Evolutionary conservation across 64 coral and sea anemone genomes (phyloP).

Genomic region (Platygyra sinensis): DNA sequence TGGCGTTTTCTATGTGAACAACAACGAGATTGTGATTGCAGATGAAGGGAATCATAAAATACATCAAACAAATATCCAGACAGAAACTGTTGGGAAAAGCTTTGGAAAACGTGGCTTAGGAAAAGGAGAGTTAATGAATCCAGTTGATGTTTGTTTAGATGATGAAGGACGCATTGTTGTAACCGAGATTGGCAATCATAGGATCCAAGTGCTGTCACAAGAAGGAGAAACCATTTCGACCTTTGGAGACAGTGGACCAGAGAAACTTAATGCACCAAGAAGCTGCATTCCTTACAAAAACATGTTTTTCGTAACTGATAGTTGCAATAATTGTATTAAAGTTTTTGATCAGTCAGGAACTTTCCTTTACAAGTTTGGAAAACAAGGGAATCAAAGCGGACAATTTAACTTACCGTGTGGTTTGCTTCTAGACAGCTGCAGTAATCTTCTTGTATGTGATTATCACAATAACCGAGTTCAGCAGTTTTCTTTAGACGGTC

Average conservation of each 20-base stretch:
- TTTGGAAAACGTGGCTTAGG: conserved; percentile 16
- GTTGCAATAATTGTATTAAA: conserved; percentile 18
- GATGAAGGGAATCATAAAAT: conserved; percentile 43
- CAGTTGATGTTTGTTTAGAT: conserved; percentile 40
- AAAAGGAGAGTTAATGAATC: conserved; percentile 21
- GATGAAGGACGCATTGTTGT: conserved; percentile 51
- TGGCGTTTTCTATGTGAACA: conserved; percentile 26
- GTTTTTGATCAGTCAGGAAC: conserved; percentile 34
- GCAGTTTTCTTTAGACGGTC: conserved; percentile 37
- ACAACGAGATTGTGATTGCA: conserved; percentile 42
- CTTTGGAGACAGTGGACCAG: not conserved
- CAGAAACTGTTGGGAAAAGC: conserved; percentile 3
- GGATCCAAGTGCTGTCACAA: conserved; percentile 37
- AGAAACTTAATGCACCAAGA: not conserved
- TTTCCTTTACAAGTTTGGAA: not conserved
- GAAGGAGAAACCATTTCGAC: not conserved
- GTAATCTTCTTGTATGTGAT: conserved; percentile 49
- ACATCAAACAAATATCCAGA: conserved; percentile 23
- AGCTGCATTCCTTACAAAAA: not conserved
- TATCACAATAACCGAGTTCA: conserved; percentile 33
- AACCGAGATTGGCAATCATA: not conserved
- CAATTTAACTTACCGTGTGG: not conserved
- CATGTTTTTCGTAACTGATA: conserved; percentile 35
- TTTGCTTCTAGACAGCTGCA: conserved; percentile 12
- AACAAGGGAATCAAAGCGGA: conserved; percentile 5